Evolutionary conservation across 2,113 vertebrate species (phyloP).

Genomic region (Paramormyrops kingsleyae): DNA sequence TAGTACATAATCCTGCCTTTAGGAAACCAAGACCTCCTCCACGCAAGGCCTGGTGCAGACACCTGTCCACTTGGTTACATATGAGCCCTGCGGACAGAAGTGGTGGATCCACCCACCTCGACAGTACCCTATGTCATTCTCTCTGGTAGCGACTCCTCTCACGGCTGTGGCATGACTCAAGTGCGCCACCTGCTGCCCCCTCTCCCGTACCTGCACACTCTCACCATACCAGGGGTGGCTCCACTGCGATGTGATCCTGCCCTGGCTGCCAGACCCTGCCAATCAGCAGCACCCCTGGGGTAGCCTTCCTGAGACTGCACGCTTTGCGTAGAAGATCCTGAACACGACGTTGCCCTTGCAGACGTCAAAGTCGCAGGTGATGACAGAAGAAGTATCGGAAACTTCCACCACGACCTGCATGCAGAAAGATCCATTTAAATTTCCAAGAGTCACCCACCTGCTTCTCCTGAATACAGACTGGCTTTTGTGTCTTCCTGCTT

Average conservation of each 20-base stretch:
- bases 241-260: conserved; percentile 90
- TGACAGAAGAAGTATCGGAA: conserved; percentile 86
- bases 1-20: conserved; percentile 99
- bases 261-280: conserved; percentile 82
- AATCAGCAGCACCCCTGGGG: conserved; percentile 83
- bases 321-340: conserved; percentile 92
- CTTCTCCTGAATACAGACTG: neutral
- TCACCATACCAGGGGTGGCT: conserved; percentile 88
- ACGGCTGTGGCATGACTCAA: neutral
- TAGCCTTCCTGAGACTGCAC: conserved; percentile 80
- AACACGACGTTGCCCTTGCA: conserved; percentile 94
- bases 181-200: neutral
- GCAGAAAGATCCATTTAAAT: neutral
- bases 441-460: neutral
- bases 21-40: conserved; percentile 93
- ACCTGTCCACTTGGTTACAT: conserved; percentile 77
- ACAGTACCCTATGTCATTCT: neutral
- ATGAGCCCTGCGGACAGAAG: conserved; percentile 71
- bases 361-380: conserved; percentile 97
- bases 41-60: conserved; percentile 90
- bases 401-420: conserved; percentile 83
- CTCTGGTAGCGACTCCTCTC: neutral
- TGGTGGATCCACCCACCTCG: neutral
- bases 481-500: neutral
- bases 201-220: conserved; percentile 78